Conservation (phyloP, 1,140 invertebrate genomes). For the Zaprionus taronus region DNA sequence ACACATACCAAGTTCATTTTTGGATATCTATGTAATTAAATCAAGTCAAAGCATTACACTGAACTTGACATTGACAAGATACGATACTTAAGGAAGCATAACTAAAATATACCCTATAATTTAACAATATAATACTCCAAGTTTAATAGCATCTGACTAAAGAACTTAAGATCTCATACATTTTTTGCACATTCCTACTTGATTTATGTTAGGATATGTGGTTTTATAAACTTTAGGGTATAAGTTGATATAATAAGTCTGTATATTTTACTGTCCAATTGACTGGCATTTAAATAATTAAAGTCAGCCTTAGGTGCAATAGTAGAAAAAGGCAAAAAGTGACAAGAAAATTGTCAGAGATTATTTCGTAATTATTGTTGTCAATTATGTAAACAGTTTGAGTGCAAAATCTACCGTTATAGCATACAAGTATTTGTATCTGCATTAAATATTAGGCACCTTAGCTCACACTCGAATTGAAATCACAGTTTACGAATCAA, state of each 20-base stretch:
- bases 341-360: constrained; percentile 23
- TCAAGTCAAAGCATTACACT: constrained; percentile 57
- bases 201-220: background rate
- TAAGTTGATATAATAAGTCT: background rate
- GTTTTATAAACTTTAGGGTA: background rate
- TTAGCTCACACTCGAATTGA: background rate
- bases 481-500: background rate
- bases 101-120: background rate
- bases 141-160: too few relatives aligned
- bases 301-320: background rate
- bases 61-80: constrained; percentile 58
- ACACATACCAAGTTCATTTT: constrained; percentile 26
- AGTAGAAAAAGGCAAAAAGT: background rate
- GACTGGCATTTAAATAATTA: constrained; percentile 38
- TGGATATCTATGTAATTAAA: constrained; percentile 51
- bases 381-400: constrained; percentile 21
- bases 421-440: background rate
- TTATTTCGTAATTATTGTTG: constrained; percentile 14
- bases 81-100: background rate
- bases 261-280: constrained; percentile 18
- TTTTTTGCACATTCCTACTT: too few relatives aligned
- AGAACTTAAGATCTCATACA: too few relatives aligned
- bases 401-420: background rate
- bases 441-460: background rate
- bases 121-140: too few relatives aligned